phyloP scores from a whole-genome alignment of 2,797 vertebrate species.

The Chiloscyllium punctatum region DNA sequence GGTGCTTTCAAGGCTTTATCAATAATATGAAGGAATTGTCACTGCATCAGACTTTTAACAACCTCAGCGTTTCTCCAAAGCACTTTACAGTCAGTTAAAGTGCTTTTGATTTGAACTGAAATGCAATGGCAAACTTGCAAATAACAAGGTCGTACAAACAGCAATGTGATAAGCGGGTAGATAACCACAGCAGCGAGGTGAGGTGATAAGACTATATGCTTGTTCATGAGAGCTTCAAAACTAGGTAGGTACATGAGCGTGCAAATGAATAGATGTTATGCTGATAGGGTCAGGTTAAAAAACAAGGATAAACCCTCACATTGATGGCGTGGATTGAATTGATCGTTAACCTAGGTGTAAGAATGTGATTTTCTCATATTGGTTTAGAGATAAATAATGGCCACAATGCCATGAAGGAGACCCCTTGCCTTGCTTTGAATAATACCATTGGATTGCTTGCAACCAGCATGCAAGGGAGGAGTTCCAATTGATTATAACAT shows the following conservation, averaged over 20 bases:
- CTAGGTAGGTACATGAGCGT: neutral
- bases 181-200: neutral
- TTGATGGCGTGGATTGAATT: neutral
- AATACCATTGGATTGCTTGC: neutral
- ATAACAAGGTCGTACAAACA: neutral
- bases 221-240: neutral
- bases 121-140: neutral
- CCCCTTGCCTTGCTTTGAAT: neutral
- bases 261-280: neutral
- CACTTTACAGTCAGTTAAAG: neutral
- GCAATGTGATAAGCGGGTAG: neutral
- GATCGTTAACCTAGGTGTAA: neutral
- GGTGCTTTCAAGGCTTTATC: neutral
- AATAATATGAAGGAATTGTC: neutral
- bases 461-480: neutral
- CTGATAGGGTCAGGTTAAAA: neutral
- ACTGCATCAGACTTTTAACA: neutral
- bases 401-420: neutral
- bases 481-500: neutral
- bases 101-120: neutral
- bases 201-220: neutral
- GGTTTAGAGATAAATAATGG: neutral
- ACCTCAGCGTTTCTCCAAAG: neutral
- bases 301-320: neutral
- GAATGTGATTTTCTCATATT: neutral